These are phyloP conservation scores for Ennomos quercinarius DNA, from an alignment of 2,888 invertebrate genomes.

Conservation along the genomic window DNA sequence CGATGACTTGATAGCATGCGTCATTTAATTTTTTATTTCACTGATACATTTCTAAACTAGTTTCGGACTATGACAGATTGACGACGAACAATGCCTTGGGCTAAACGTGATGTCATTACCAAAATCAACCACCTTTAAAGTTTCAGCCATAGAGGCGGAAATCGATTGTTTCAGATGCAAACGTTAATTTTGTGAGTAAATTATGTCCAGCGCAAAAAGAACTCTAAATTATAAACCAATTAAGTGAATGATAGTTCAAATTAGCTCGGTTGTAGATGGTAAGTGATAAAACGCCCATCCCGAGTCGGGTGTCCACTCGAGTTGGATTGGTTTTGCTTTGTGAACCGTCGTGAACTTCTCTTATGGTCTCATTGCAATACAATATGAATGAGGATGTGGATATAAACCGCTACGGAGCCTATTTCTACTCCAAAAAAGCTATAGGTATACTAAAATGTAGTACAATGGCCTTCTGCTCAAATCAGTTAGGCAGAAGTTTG, in stretches of 20 bases:
- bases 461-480: too few species aligned
- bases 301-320: constrained; percentile 41
- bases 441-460: too few species aligned
- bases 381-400: neutral
- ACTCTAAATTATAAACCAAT: constrained; percentile 27
- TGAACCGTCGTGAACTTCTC: constrained; percentile 40
- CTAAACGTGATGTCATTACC: constrained; percentile 41
- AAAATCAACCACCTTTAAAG: neutral
- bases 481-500: too few species aligned
- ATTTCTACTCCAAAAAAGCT: neutral
- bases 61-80: constrained; percentile 56
- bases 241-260: constrained; percentile 31
- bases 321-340: constrained; percentile 58
- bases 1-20: constrained; percentile 25
- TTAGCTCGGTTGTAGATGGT: constrained; percentile 39
- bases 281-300: constrained; percentile 56
- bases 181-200: constrained; percentile 9
- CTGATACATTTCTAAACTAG: constrained; percentile 45
- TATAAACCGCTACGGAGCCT: neutral
- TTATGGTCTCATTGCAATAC: constrained; percentile 11
- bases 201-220: constrained; percentile 25
- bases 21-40: constrained; percentile 34
- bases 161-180: constrained; percentile 3
- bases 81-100: constrained; percentile 48
- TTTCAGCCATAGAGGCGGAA: neutral